Conservation (phyloP, 1,140 invertebrate genomes). For the Caenorhabditis inopinata region DNA sequence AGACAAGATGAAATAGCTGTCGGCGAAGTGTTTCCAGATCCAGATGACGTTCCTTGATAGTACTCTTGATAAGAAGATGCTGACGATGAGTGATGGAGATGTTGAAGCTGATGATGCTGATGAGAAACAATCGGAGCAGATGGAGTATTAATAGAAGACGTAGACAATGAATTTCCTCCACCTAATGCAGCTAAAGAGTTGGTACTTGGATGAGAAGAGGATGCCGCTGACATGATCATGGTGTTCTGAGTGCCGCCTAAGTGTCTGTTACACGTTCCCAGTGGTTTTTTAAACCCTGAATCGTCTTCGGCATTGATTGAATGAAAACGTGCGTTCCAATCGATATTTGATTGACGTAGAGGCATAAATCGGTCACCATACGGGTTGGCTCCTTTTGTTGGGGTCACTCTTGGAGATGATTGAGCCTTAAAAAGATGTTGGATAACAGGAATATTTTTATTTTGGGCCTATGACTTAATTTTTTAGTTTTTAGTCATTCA, state of each 20-base stretch:
- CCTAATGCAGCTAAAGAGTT: too few species aligned
- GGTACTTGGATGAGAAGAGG: background rate
- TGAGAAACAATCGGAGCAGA: background rate
- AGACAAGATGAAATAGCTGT: background rate
- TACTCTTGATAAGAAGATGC: background rate
- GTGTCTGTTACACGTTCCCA: background rate
- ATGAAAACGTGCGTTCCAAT: constrained; percentile 57
- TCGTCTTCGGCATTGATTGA: constrained; percentile 33
- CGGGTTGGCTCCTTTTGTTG: constrained; percentile 26
- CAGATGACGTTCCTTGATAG: background rate
- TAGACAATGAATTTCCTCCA: too few species aligned
- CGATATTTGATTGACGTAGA: constrained; percentile 36
- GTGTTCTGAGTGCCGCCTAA: constrained; percentile 37
- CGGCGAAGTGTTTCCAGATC: constrained; percentile 21
- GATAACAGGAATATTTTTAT: too few species aligned
- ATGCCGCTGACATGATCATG: background rate
- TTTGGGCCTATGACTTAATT: too few species aligned
- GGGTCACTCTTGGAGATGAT: constrained; percentile 30
- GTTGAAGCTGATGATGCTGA: background rate
- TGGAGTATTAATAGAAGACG: background rate
- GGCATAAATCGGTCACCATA: constrained; percentile 55
- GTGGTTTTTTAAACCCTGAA: constrained; percentile 1
- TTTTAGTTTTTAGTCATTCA: too few species aligned
- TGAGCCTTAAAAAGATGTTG: background rate
- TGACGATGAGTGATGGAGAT: background rate